Percentiles rank a stretch among this genome's conserved stretches.
Evolutionary conservation across 2,797 vertebrate species (phyloP).

Genomic region (Borostomias antarcticus): DNA sequence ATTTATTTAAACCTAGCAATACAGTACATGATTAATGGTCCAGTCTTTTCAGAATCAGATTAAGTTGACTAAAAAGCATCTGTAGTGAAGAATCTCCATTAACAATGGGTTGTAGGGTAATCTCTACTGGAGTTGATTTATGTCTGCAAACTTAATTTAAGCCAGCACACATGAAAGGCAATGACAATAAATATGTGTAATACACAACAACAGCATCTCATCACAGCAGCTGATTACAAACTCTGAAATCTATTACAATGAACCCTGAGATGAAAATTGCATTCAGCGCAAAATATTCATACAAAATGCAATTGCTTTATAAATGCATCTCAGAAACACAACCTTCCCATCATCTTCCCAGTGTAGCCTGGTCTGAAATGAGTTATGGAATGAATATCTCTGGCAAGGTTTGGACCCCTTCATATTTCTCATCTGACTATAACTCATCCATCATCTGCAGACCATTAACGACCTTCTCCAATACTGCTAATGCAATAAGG

Average conservation of each 20-base stretch:
- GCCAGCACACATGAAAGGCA: background rate
- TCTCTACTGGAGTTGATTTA: background rate
- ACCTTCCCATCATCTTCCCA: constrained; percentile 23
- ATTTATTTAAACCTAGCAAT: background rate
- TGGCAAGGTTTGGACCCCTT: constrained; percentile 48
- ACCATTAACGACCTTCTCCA: constrained; percentile 63
- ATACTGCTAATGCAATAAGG: constrained; percentile 64
- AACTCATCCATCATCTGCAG: constrained; percentile 67
- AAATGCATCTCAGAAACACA: constrained; percentile 54
- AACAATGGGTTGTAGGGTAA: background rate
- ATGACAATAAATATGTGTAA: background rate
- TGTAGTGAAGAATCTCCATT: background rate
- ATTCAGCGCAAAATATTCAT: constrained; percentile 50
- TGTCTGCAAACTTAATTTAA: background rate
- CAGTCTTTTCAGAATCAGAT: background rate
- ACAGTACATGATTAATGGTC: background rate
- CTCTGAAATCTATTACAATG: constrained; percentile 49
- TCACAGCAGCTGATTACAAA: background rate
- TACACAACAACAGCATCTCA: constrained; percentile 30
- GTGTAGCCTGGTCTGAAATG: constrained; percentile 22
- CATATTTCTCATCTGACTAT: constrained; percentile 51
- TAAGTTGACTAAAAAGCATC: background rate
- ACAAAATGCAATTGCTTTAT: constrained; percentile 50
- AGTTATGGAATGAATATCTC: constrained; percentile 46
- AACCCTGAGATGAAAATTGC: constrained; percentile 47